Conservation (phyloP, 2,113 vertebrate species). For the Halichoeres trimaculatus region DNA sequence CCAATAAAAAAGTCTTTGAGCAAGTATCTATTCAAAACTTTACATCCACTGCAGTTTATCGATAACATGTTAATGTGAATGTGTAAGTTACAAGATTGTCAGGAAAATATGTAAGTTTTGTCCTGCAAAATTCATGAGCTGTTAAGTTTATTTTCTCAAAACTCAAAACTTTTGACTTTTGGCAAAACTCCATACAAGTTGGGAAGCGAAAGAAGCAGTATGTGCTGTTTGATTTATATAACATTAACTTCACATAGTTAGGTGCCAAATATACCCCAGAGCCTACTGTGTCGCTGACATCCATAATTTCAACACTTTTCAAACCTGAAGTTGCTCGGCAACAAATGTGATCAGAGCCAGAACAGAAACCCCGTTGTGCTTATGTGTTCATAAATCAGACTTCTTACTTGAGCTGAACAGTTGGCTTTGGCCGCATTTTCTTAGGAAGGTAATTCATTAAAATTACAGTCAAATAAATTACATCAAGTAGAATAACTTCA, state of each 20-base stretch:
- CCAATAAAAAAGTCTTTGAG: background rate
- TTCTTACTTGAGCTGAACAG: background rate
- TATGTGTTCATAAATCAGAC: slow-evolving; percentile 2
- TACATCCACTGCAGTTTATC: background rate
- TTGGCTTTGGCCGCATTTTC: background rate
- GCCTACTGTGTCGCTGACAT: background rate
- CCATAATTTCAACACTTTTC: slow-evolving; percentile 2
- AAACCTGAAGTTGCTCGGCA: slow-evolving; percentile 22
- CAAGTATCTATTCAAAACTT: background rate
- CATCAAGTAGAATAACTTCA: too few species aligned
- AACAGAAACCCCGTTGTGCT: background rate
- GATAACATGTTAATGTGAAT: background rate
- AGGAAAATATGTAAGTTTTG: background rate
- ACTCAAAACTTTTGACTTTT: too few species aligned
- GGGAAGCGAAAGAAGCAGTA: background rate
- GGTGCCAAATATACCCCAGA: background rate
- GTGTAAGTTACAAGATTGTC: background rate
- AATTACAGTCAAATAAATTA: background rate
- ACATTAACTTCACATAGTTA: background rate
- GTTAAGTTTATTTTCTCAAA: too few species aligned
- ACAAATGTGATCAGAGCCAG: background rate
- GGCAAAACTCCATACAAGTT: too few species aligned
- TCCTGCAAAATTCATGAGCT: too few species aligned
- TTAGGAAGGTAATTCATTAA: slow-evolving; percentile 8
- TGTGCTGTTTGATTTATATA: background rate